Evolutionary conservation across 2,888 invertebrate genomes (phyloP).

Genomic region (Ditylenchus weischeri): DNA sequence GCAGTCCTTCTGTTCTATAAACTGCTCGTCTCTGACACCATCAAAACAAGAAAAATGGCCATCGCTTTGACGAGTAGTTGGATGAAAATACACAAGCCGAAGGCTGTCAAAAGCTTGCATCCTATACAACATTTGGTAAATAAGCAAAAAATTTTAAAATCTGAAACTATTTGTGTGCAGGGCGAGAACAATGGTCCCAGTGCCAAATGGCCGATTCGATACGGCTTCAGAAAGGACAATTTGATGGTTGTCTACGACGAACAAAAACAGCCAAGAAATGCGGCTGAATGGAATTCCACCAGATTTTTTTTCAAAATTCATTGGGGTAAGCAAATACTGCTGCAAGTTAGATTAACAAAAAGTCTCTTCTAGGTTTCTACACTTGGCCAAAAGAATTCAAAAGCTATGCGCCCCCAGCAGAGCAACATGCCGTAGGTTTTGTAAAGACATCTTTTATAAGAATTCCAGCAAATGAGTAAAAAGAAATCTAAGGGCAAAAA

Average conservation of each 20-base stretch:
- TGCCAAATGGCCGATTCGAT: constrained; percentile 53
- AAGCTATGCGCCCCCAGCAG: constrained; percentile 44
- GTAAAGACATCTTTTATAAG: background rate
- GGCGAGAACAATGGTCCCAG: constrained; percentile 38
- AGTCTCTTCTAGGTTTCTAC: constrained; percentile 66
- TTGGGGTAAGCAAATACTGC: background rate
- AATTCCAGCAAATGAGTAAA: too few relatives aligned
- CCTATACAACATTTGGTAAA: constrained; percentile 23
- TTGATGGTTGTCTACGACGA: constrained; percentile 73
- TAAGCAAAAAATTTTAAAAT: background rate
- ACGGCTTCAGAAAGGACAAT: constrained; percentile 69
- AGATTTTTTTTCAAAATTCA: constrained; percentile 18
- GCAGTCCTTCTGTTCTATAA: constrained; percentile 70
- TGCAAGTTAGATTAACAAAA: constrained; percentile 68
- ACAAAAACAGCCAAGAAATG: constrained; percentile 65
- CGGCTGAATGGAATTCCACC: constrained; percentile 71
- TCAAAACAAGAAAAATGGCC: constrained; percentile 73
- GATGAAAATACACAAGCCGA: constrained; percentile 52
- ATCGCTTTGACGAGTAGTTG: constrained; percentile 39
- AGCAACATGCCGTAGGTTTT: constrained; percentile 40
- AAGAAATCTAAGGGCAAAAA: too few relatives aligned
- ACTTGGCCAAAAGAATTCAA: constrained; percentile 63
- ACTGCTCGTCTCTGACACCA: constrained; percentile 73
- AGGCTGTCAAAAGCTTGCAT: constrained; percentile 39
- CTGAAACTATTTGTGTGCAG: background rate